Evolutionary conservation across 2,888 invertebrate genomes (phyloP), one percentile per base, ranked within the genome.

Genomic region (Stratiomys singularior): DNA sequence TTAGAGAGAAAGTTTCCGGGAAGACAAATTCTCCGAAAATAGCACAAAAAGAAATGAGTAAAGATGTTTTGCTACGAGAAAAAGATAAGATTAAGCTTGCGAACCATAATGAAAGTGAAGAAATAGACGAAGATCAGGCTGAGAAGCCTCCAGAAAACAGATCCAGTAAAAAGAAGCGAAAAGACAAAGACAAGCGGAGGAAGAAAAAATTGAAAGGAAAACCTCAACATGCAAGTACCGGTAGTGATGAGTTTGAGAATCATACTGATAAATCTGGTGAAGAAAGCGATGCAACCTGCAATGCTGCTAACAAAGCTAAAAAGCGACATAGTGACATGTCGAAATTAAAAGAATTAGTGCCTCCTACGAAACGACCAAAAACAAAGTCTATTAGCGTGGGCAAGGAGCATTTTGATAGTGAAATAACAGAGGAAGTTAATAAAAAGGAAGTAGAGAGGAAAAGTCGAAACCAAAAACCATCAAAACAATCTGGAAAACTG

Each of bases 1-100:
- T 87, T 80, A 86, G 85, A 80, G 89, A 83, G 84, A 89, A 85
- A 84, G 88, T 84, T 83, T 88, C 83, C 81, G 88, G 83, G 63
- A 83, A 84, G 76, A 83, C 82, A 72, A 80, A 77, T 77, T 78
- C 80, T 30, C 76, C 79, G n/a, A 81, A 79, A 44, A 78, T 81
- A 46, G 84, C 84, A 78, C 84, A 84, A 76, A 82, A 82, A 44
- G 81, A 80, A n/a, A 82, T 63, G 67, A 82, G 76, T 80, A 81
- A 13, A 64, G 60, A 74, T 30, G 47, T 21, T 82, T 77, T 81
- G 81, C 64, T 81, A n/a, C 80, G 80, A 66, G 52, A 72, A 25
- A 80, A 82, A 63, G 82, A 82, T 77, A 80, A 81, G 69, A 25
- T 76, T 1, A 66, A 78, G 25, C 66, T 72, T 15, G 18, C 69